phyloP scores from a whole-genome alignment of 1,140 invertebrate species.

The Zaprionus africanus region DNA sequence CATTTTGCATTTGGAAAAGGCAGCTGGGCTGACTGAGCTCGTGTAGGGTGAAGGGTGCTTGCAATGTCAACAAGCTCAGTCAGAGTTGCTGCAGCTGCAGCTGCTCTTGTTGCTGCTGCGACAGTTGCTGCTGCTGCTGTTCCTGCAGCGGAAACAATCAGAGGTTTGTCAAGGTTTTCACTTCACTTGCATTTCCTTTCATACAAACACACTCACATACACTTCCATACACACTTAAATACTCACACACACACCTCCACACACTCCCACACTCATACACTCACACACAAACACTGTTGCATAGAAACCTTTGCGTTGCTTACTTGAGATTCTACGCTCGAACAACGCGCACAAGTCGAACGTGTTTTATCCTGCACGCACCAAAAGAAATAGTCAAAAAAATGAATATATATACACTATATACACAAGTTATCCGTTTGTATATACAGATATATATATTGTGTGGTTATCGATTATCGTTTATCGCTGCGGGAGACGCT shows the following conservation, averaged over 20 bases:
- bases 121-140: background rate
- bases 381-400: slow-evolving; percentile 6
- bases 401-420: slow-evolving; percentile 19
- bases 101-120: no score
- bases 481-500: slow-evolving; percentile 38
- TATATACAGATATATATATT: slow-evolving; percentile 3
- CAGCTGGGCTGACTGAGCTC: slow-evolving; percentile 15
- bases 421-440: background rate
- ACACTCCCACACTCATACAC: background rate
- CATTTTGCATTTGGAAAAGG: slow-evolving; percentile 46
- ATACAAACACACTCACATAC: slow-evolving; percentile 13
- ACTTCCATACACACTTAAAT: background rate
- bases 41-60: slow-evolving; percentile 18
- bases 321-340: slow-evolving; percentile 24
- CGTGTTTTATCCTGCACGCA: slow-evolving; percentile 33
- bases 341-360: slow-evolving; percentile 5
- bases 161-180: slow-evolving; percentile 30
- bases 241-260: background rate
- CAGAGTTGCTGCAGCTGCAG: slow-evolving; percentile 32
- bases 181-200: slow-evolving; percentile 39
- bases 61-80: slow-evolving; percentile 35
- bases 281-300: slow-evolving; percentile 12
- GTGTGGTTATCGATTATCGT: slow-evolving; percentile 21
- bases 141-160: slow-evolving; percentile 32
- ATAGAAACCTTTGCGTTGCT: slow-evolving; percentile 23